Percentiles rank a stretch among this genome's conserved stretches.
Conservation (phyloP, 2,113 vertebrate species). For the Brachypteracias leptosomus region DNA sequence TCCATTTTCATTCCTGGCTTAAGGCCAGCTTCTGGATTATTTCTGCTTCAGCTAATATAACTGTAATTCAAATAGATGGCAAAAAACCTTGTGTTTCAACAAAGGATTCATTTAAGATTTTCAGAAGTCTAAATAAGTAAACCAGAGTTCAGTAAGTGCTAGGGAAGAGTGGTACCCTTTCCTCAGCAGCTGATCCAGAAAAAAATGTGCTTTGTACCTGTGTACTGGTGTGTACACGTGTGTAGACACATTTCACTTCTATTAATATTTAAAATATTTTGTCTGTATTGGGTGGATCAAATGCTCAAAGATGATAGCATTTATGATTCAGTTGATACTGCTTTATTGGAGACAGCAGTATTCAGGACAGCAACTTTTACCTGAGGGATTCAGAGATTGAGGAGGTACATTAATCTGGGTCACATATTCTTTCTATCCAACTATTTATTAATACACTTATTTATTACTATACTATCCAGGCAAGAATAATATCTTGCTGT, state of each 20-base stretch:
- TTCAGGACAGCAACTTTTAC: neutral
- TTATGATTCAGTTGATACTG: neutral
- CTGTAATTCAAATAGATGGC: neutral
- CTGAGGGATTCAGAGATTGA: neutral
- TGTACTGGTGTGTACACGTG: neutral
- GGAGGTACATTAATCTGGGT: neutral
- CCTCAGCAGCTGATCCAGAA: neutral
- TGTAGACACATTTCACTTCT: neutral
- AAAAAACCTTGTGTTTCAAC: neutral
- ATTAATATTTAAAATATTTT: neutral
- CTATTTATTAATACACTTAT: neutral
- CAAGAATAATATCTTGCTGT: no score
- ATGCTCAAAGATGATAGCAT: neutral
- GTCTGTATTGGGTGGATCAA: neutral
- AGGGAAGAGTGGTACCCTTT: neutral
- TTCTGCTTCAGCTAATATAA: neutral
- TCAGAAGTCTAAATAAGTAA: neutral
- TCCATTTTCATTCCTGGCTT: neutral
- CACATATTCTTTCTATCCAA: neutral
- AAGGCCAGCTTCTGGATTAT: neutral
- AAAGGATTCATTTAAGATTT: neutral
- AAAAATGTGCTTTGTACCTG: neutral
- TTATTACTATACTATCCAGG: neutral
- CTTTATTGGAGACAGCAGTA: neutral
- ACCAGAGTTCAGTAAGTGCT: neutral